These are phyloP conservation scores for Mya arenaria DNA, from an alignment of 1,140 invertebrate genomes.

Conservation along the genomic window DNA sequence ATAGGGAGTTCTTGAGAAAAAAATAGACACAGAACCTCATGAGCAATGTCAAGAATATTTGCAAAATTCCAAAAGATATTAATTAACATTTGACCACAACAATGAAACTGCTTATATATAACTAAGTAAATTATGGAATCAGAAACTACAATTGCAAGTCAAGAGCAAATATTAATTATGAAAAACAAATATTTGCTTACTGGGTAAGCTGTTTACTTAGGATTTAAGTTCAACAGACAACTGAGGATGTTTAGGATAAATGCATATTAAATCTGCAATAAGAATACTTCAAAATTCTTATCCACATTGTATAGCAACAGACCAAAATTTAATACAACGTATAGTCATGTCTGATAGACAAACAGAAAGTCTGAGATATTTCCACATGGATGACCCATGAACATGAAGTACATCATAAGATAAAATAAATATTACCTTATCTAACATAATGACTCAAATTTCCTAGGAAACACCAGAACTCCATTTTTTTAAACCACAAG, in stretches of 20 bases:
- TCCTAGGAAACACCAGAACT: too few relatives aligned
- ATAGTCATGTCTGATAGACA: background rate
- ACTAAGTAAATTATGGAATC: too few relatives aligned
- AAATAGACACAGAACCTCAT: too few relatives aligned
- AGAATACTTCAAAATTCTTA: background rate
- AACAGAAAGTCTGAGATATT: background rate
- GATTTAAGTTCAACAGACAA: background rate
- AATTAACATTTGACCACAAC: too few relatives aligned
- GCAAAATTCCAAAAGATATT: too few relatives aligned
- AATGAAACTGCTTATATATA: too few relatives aligned
- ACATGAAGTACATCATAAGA: background rate
- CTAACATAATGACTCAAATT: too few relatives aligned
- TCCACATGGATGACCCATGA: background rate
- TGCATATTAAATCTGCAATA: background rate
- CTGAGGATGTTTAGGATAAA: background rate
- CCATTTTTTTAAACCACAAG: too few relatives aligned
- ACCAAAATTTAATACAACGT: too few relatives aligned
- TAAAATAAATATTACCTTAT: background rate
- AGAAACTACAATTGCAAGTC: background rate
- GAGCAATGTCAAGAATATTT: too few relatives aligned
- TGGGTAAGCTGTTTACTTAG: conserved; percentile 7
- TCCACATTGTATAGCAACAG: background rate
- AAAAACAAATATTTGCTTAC: conserved; percentile 18
- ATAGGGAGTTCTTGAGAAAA: too few relatives aligned
- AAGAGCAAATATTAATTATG: conserved; percentile 15